Base-by-base conservation (phyloP, 2,888 invertebrate genomes). In the Lasioglossum villosulum region DNA sequence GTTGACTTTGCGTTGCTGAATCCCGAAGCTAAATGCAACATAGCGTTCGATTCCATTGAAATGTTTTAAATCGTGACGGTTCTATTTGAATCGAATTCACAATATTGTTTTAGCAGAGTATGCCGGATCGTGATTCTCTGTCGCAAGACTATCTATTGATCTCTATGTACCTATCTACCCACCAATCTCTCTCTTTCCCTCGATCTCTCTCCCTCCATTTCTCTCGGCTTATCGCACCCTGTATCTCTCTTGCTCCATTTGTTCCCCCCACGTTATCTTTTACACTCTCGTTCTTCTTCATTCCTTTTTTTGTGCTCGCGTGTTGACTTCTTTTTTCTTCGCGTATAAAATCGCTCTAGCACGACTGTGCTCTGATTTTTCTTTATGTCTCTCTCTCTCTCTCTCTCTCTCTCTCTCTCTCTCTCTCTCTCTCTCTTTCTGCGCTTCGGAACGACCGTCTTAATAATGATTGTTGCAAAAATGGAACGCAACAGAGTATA, bases 101-200 rank as follows among this genome's bases (percentile, higher is more conserved):
- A 45, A 48, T 48, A 73, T 42, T 48, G 19, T 23, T 73, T 73
- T 52, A 73, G 23, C 73, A 37, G 30, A 45, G 23, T 27, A 14
- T 52, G 52, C 37, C 5, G 23, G 48, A 37, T 56, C 56, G 34
- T n/a, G 59, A 30, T 48, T 68, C 73, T 39, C 72, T 74, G 63
- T 45, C 48, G 48, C 48, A 12, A 73, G 30, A 76, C 48, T 16
- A 78, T 77, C 72, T 70, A 71, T 82, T 79, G 78, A 78, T 86
- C 78, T 74, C 70, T 79, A 80, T 79, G 71, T 83, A 80, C 27
- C 82, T 78, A 82, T 75, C 75, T 75, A 56, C 48, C 78, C 74
- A 45, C 75, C 52, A 34, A 66, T 70, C 74, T 66, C 66, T 66
- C 10, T 66, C 34, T 66, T 30, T 34, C 30, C 10, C 30, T 19